Conservation (phyloP, 1,140 invertebrate species). For the Melanaphis sacchari region DNA sequence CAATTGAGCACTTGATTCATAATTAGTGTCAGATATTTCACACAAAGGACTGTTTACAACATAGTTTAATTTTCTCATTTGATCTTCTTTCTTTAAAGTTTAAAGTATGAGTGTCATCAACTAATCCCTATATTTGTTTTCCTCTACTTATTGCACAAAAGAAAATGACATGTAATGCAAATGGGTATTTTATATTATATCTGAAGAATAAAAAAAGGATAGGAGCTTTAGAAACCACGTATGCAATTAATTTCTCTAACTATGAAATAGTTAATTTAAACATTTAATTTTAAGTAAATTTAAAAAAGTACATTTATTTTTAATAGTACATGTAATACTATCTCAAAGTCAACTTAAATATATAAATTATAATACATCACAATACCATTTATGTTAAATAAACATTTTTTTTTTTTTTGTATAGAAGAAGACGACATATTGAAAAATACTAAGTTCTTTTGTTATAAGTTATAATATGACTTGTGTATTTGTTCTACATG, state of each 20-base stretch:
- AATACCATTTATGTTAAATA: background rate
- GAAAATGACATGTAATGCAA: background rate
- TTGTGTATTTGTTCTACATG: background rate
- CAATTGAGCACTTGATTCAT: conserved; percentile 34
- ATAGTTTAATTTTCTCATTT: conserved; percentile 10
- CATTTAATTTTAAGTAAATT: background rate
- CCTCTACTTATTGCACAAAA: conserved; percentile 4
- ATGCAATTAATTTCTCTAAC: background rate
- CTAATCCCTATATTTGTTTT: conserved; percentile 7
- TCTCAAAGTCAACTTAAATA: no score
- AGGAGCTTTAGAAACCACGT: background rate
- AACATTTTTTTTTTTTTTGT: background rate
- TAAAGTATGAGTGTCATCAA: background rate
- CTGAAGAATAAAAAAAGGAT: background rate
- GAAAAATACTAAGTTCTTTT: background rate
- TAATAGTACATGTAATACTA: background rate
- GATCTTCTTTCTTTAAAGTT: background rate
- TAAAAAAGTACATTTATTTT: background rate
- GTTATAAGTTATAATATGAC: background rate
- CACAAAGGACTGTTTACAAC: background rate
- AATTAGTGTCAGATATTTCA: background rate
- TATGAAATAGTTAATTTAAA: background rate
- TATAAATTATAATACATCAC: background rate
- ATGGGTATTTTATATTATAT: background rate
- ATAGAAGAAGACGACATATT: background rate